phyloP scores from a whole-genome alignment of 2,888 invertebrate species.

The Cephalotes varians region DNA sequence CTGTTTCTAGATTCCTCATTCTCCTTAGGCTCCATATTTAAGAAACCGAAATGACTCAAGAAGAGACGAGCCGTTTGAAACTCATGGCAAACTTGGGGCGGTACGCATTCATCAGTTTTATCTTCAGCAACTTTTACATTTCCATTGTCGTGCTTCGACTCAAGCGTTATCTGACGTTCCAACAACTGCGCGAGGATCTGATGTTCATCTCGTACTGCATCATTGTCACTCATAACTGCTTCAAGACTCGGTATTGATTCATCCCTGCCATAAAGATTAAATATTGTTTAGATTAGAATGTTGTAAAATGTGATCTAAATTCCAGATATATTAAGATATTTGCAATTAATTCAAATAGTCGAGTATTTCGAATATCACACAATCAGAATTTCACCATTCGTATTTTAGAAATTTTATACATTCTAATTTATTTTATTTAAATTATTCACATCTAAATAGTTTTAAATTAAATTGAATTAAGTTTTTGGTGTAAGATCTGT shows the following conservation, averaged over 20 bases:
- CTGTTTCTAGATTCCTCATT: slow-evolving; percentile 82
- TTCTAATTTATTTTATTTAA: not conserved
- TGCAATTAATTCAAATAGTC: not conserved
- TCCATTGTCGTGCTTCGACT: slow-evolving; percentile 83
- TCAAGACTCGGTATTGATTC: slow-evolving; percentile 96
- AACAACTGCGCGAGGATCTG: slow-evolving; percentile 91
- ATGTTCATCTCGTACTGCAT: slow-evolving; percentile 87
- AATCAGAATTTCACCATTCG: not conserved
- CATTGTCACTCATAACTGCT: slow-evolving; percentile 89
- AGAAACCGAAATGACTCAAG: slow-evolving; percentile 97
- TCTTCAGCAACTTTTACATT: slow-evolving; percentile 82
- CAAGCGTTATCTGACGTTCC: slow-evolving; percentile 89
- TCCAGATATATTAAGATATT: not conserved
- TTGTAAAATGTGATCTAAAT: not conserved
- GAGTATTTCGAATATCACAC: not conserved
- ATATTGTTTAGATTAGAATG: not conserved
- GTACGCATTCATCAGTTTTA: slow-evolving; percentile 91
- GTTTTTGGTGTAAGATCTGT: not conserved
- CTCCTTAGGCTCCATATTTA: slow-evolving; percentile 86
- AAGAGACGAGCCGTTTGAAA: slow-evolving; percentile 98
- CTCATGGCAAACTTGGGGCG: slow-evolving; percentile 94
- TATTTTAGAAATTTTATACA: not conserved
- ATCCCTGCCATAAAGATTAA: slow-evolving; percentile 88
- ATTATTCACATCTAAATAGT: not conserved
- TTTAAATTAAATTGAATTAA: slow-evolving; percentile 19